Percentiles rank a stretch among this genome's conserved stretches.
Evolutionary conservation across 2,797 vertebrate species (phyloP).

Genomic region (Tadarida brasiliensis): DNA sequence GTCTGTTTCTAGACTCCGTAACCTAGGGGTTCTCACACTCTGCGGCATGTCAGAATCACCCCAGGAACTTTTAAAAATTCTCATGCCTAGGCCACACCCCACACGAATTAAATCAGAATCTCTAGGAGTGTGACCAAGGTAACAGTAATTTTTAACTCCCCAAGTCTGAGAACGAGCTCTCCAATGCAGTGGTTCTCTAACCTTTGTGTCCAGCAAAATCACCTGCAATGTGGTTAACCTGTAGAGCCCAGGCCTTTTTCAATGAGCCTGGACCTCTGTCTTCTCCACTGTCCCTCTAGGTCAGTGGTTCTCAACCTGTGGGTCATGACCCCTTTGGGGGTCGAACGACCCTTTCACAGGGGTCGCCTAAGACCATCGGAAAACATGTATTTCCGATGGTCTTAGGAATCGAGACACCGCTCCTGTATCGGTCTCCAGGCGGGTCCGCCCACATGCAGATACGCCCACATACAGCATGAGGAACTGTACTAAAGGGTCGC

Average conservation of each 20-base stretch:
- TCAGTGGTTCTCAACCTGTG: neutral
- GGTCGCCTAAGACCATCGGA: too few relatives aligned
- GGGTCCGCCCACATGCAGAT: too few relatives aligned
- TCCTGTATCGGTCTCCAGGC: too few relatives aligned
- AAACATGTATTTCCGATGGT: too few relatives aligned
- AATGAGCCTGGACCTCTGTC: neutral
- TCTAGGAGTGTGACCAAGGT: neutral
- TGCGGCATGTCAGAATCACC: too few relatives aligned
- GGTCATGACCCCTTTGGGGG: too few relatives aligned
- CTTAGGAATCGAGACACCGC: too few relatives aligned
- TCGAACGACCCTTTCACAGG: too few relatives aligned
- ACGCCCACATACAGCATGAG: too few relatives aligned
- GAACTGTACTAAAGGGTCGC: too few relatives aligned
- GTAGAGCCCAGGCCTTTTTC: neutral
- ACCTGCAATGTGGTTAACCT: too few relatives aligned
- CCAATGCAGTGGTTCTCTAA: neutral
- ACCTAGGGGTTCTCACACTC: neutral
- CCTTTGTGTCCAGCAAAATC: too few relatives aligned
- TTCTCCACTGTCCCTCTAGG: neutral
- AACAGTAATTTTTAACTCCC: neutral
- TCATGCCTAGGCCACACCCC: neutral
- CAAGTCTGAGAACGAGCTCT: accelerated
- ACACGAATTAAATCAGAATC: neutral
- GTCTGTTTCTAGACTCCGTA: neutral
- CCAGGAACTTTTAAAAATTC: neutral